These are phyloP conservation scores for Acanthurus tractus DNA, from an alignment of 2,797 vertebrate genomes.

Conservation along the genomic window DNA sequence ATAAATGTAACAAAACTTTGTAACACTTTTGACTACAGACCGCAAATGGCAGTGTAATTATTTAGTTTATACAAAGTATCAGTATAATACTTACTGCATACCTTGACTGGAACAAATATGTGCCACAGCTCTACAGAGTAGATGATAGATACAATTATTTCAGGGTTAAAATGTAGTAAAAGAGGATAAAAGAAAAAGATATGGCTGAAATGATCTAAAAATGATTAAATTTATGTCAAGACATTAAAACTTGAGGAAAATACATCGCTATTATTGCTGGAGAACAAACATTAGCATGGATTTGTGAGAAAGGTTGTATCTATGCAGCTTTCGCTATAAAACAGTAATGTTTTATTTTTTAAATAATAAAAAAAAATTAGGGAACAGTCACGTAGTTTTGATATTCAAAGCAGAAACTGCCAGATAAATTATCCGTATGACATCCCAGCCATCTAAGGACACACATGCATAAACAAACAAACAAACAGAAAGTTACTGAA, in stretches of 20 bases:
- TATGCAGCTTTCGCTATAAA: neutral
- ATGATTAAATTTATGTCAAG: neutral
- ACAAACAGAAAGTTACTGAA: too few species aligned
- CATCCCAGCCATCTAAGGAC: neutral
- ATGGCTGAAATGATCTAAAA: neutral
- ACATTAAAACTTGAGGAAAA: neutral
- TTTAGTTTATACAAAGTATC: neutral
- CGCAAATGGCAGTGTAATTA: slow-evolving; percentile 11
- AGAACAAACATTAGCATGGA: neutral
- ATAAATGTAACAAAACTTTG: neutral
- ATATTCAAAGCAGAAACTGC: too few species aligned
- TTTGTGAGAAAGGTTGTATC: neutral
- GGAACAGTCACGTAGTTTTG: neutral
- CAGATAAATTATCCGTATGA: too few species aligned
- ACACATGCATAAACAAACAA: neutral
- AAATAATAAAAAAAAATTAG: neutral
- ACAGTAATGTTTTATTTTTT: neutral
- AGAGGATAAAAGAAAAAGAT: neutral
- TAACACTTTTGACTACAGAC: slow-evolving; percentile 5
- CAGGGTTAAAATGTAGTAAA: neutral
- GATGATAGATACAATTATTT: neutral
- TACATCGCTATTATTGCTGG: neutral
- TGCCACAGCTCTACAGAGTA: neutral
- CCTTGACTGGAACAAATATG: neutral
- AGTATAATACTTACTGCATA: neutral